Evolutionary conservation across 2,888 invertebrate genomes (phyloP).

Genomic region (Mesoligia furuncula): DNA sequence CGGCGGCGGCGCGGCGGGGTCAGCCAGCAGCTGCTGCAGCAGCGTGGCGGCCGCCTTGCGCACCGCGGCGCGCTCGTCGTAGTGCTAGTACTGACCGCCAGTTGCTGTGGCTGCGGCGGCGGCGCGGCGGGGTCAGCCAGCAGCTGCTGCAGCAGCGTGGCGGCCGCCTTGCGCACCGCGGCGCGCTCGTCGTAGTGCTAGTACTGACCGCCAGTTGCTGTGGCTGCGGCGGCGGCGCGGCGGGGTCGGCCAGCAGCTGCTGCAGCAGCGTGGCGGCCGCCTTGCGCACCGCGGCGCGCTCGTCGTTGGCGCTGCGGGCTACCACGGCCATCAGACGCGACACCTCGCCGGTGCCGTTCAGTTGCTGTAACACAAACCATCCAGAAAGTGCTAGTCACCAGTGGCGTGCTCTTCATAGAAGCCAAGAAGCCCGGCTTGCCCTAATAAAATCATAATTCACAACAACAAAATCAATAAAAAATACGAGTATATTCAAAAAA

Average conservation of each 20-base stretch:
- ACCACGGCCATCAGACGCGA: conserved; percentile 78
- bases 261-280: conserved; percentile 81
- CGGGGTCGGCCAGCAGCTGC: conserved; percentile 70
- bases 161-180: conserved; percentile 80
- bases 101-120: conserved; percentile 63
- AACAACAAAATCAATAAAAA: no score
- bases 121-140: conserved; percentile 61
- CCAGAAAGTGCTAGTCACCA: neutral
- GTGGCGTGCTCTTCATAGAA: no score
- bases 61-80: conserved; percentile 17
- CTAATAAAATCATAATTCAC: no score
- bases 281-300: conserved; percentile 75
- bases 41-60: conserved; percentile 26
- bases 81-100: conserved; percentile 64
- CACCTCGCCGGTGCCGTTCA: conserved; percentile 75
- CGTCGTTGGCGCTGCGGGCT: conserved; percentile 66
- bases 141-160: conserved; percentile 78
- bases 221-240: conserved; percentile 43
- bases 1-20: conserved; percentile 50
- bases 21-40: conserved; percentile 16
- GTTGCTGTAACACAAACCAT: conserved; percentile 24
- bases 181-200: conserved; percentile 21
- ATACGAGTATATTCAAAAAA: no score
- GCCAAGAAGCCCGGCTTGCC: no score
- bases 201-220: conserved; percentile 70